Percentiles rank a stretch among this genome's conserved stretches.
Evolutionary conservation across 1,140 invertebrate species (phyloP).

Genomic region (Trinorchestia longiramus): DNA sequence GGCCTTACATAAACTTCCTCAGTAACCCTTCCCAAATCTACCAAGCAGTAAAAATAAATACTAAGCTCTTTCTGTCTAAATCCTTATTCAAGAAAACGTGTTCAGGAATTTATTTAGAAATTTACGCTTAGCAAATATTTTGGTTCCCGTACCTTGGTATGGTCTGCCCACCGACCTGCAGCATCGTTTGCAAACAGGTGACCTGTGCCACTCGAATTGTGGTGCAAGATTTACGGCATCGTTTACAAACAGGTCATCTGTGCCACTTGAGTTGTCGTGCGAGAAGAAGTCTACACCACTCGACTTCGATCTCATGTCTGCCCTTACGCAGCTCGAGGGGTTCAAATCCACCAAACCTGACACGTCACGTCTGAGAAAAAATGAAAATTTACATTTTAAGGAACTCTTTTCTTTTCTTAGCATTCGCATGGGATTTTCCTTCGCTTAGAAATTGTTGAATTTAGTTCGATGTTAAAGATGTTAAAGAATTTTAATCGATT

Average conservation of each 20-base stretch:
- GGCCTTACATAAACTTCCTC: not conserved
- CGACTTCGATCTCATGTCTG: constrained; percentile 19
- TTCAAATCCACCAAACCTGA: not conserved
- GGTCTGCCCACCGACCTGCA: not conserved
- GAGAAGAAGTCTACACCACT: constrained; percentile 26
- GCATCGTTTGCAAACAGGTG: constrained; percentile 1
- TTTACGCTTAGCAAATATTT: not conserved
- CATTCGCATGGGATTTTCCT: not conserved
- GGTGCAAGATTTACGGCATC: not conserved
- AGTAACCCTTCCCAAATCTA: not conserved
- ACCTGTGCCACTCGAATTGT: not conserved
- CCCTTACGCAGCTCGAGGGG: not conserved
- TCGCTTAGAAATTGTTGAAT: not conserved
- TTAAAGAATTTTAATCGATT: too few relatives aligned
- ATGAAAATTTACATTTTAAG: not conserved
- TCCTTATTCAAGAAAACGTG: not conserved
- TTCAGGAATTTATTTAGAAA: not conserved
- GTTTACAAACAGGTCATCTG: constrained; percentile 2
- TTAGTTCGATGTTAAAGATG: too few relatives aligned
- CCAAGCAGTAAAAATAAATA: not conserved
- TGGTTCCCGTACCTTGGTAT: not conserved
- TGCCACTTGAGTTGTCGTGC: constrained; percentile 12
- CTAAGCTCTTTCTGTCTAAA: not conserved
- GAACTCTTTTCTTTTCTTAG: not conserved
- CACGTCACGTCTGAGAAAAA: not conserved